Evolutionary conservation across 2,888 invertebrate genomes (phyloP).

Genomic region (Danaus chrysippus): DNA sequence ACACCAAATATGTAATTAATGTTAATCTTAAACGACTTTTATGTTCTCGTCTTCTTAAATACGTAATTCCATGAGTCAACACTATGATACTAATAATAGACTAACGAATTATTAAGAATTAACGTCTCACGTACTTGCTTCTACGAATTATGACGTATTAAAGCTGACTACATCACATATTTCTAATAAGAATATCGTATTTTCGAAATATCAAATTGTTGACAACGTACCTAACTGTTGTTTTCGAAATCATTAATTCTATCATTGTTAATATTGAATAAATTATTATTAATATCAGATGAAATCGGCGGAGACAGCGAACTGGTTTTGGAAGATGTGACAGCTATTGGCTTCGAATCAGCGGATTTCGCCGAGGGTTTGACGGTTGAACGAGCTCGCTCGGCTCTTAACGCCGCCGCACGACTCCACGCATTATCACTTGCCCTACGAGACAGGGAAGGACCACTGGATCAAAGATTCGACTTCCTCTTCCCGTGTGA

Average conservation of each 20-base stretch:
- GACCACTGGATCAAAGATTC: conserved; percentile 68
- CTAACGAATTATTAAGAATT: too few relatives aligned
- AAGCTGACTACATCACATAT: too few relatives aligned
- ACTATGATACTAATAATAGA: too few relatives aligned
- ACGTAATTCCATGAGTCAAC: too few relatives aligned
- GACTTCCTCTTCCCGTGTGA: conserved; percentile 88
- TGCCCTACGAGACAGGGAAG: conserved; percentile 69
- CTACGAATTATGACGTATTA: too few relatives aligned
- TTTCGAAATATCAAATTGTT: too few relatives aligned
- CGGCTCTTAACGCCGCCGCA: conserved; percentile 85
- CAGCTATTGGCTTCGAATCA: conserved; percentile 81
- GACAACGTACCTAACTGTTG: neutral
- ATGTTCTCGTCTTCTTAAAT: too few relatives aligned
- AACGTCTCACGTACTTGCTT: too few relatives aligned
- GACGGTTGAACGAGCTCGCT: conserved; percentile 80
- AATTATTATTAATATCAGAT: conserved; percentile 48
- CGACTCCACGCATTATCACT: conserved; percentile 86
- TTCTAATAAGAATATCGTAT: too few relatives aligned
- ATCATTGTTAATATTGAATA: neutral
- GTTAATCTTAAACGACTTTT: too few relatives aligned
- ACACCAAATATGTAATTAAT: too few relatives aligned
- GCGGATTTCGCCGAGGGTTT: conserved; percentile 85
- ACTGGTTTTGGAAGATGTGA: conserved; percentile 87
- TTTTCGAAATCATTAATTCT: neutral
- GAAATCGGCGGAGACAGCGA: conserved; percentile 76